phyloP scores from a whole-genome alignment of 1,140 invertebrate genomes.

The Theocolax elegans region DNA sequence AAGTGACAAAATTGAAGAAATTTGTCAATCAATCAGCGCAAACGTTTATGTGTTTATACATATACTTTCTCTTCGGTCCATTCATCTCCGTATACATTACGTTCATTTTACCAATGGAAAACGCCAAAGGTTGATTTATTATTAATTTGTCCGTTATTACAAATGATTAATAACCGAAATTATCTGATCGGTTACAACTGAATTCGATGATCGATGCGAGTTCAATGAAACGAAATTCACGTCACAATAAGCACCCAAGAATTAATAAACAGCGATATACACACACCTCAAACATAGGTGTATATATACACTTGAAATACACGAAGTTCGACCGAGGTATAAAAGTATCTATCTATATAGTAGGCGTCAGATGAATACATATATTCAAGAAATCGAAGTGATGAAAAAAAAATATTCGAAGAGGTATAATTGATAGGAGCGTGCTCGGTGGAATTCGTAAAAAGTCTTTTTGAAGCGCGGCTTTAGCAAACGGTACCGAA shows the following conservation, averaged over 20 bases:
- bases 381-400: too few relatives aligned
- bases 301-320: too few relatives aligned
- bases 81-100: neutral
- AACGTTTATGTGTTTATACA: neutral
- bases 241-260: too few relatives aligned
- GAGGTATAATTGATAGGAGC: slow-evolving; percentile 18
- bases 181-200: neutral
- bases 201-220: slow-evolving; percentile 7
- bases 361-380: too few relatives aligned
- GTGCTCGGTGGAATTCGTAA: neutral
- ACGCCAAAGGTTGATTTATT: slow-evolving; percentile 26
- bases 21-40: neutral
- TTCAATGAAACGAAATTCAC: slow-evolving; percentile 4
- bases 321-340: too few relatives aligned
- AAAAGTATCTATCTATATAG: too few relatives aligned
- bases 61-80: slow-evolving; percentile 13
- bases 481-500: slow-evolving; percentile 40
- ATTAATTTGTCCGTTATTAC: slow-evolving; percentile 28
- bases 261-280: too few relatives aligned
- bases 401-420: too few relatives aligned
- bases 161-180: slow-evolving; percentile 17
- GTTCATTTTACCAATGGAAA: neutral
- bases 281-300: neutral
- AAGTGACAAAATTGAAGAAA: too few relatives aligned
- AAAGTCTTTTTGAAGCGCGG: slow-evolving; percentile 14